These are phyloP conservation scores for Brachyopa scutellaris DNA, from an alignment of 2,888 invertebrate species.

Conservation along the genomic window DNA sequence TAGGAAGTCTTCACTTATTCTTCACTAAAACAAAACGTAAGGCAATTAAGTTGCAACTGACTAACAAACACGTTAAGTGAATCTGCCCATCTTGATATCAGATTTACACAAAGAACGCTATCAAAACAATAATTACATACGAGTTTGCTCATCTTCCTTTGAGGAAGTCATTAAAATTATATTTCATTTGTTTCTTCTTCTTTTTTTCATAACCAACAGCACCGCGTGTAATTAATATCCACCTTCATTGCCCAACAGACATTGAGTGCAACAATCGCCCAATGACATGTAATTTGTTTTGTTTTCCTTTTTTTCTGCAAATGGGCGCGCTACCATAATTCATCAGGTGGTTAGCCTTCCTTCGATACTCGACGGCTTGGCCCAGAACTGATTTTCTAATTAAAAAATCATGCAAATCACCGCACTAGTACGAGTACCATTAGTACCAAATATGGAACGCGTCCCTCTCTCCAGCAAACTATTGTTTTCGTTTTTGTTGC, in stretches of 20 bases:
- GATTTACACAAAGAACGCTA: too few relatives aligned
- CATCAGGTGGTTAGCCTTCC: background rate
- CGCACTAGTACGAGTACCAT: conserved; percentile 4
- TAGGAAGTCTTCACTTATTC: too few relatives aligned
- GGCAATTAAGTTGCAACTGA: too few relatives aligned
- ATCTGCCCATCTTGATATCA: too few relatives aligned
- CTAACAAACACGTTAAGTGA: too few relatives aligned
- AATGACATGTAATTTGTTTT: conserved; percentile 17
- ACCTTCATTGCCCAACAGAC: conserved; percentile 31
- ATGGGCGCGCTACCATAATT: background rate
- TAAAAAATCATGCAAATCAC: conserved; percentile 50
- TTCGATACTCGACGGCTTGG: conserved; percentile 17
- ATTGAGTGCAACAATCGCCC: conserved; percentile 30
- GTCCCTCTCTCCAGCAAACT: conserved; percentile 14
- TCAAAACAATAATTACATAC: too few relatives aligned
- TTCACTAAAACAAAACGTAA: too few relatives aligned
- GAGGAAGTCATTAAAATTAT: conserved; percentile 17
- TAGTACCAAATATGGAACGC: conserved; percentile 26
- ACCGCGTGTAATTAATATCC: conserved; percentile 16
- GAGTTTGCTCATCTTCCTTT: conserved; percentile 17
- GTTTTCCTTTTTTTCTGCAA: background rate
- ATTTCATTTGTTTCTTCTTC: background rate
- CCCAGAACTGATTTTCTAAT: conserved; percentile 46
- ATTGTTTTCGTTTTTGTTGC: conserved; percentile 19
- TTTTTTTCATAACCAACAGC: background rate